Conservation (phyloP, 2,797 vertebrate genomes). For the Lepus oiostolus region DNA sequence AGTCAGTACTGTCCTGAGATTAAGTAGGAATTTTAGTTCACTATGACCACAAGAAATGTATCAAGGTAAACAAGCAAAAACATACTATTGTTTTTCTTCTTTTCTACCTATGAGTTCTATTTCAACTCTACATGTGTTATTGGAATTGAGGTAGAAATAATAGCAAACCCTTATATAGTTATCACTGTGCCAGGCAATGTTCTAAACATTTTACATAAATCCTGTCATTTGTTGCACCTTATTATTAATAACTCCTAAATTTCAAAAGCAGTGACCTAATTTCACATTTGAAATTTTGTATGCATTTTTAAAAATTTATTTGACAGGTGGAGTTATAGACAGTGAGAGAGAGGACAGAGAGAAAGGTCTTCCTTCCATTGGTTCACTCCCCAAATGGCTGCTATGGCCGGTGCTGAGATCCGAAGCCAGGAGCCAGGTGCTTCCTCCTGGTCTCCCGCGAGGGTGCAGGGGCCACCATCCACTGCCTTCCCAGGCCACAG, state of each 20-base stretch:
- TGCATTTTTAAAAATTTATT: background rate
- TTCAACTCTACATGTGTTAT: background rate
- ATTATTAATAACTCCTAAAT: background rate
- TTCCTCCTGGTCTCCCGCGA: too few relatives aligned
- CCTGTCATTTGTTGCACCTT: background rate
- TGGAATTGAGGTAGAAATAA: background rate
- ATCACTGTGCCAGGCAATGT: background rate
- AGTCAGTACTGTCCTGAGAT: background rate
- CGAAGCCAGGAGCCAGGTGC: too few relatives aligned
- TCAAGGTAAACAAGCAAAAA: background rate
- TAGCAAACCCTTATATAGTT: background rate
- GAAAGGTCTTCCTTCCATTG: too few relatives aligned
- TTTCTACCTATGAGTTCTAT: background rate
- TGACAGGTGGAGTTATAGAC: too few relatives aligned
- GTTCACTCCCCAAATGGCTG: too few relatives aligned
- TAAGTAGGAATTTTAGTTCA: background rate
- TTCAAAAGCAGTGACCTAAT: background rate
- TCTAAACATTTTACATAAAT: background rate
- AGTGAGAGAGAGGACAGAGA: too few relatives aligned
- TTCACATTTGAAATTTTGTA: background rate
- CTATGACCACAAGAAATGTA: background rate
- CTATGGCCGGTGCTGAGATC: too few relatives aligned
- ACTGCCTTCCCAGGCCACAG: too few relatives aligned
- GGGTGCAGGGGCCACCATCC: too few relatives aligned
- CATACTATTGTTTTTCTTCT: background rate